Base-by-base conservation (phyloP, 2,113 vertebrate species). In the Caloenas nicobarica region DNA sequence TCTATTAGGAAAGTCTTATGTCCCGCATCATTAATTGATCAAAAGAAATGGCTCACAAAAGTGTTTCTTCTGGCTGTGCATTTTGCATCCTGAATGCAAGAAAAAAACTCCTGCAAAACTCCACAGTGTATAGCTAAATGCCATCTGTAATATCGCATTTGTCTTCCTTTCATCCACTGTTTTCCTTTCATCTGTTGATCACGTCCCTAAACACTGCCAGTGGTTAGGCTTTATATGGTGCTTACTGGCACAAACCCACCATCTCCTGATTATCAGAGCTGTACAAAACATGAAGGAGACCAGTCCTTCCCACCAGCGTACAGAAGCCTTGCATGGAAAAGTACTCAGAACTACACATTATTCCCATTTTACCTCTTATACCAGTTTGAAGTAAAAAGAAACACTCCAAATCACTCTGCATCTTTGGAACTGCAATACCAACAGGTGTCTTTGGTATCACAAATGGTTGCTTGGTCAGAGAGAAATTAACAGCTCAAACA, bases 81-180 rank as follows among this genome's bases (percentile, higher is more conserved):
- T 85, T 93, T 74, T 89, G 53, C 42, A 87, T 46, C 15, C 56
- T 81, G 73, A 93, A 79, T 34, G 24, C 51, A 54, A 62, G 40
- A 40, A 83, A 88, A 91, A 89, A 4, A 1, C 24, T 90, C 9
- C 42, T 73, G 53, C 18, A 92, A 51, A 86, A 73, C 28, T 77
- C 77, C 42, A 61, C 50, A 64, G 18, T 19, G 7, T 33, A 42
- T 26, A 69, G n/a, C 31, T 77, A 38, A 86, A 85, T 91, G 68
- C 10, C 58, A 70, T 80, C 54, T 77, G n/a, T 79, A 88, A 90
- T 50, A 61, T 6, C 33, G 16, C 28, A n/a, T 70, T 81, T 93
- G 46, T 82, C 86, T 93, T 86, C n/a, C 18, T 91, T 93, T 91
- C 48, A 80, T 82, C 48, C 40, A 61, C 50, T 91, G 50, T 86